Base-by-base conservation (phyloP, 2,113 vertebrate genomes). In the Mugil cephalus region DNA sequence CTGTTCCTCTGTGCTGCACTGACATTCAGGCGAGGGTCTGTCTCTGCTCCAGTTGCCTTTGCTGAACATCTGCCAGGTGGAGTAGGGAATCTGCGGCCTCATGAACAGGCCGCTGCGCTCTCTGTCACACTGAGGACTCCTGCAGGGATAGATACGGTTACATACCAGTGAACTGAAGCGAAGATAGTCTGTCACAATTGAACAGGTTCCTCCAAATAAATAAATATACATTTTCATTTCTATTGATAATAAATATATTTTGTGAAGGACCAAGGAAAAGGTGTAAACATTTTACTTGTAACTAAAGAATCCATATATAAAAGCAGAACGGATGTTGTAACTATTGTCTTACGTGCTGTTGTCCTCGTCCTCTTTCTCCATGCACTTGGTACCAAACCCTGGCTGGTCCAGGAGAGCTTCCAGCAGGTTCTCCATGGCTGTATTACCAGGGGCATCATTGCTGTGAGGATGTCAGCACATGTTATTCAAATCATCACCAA, bases 21-120 rank as follows among this genome's bases (percentile, higher is more conserved):
- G 87, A 46, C 97, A 98, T 0, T 81, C 80, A 0, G 96, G 96
- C 7, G 96, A 96, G 0, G 94, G 90, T 7, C 67, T 65, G 0
- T 88, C 83, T 1, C 0, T 19, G 0, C 92, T 96, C 96, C 95
- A 96, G 92, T 96, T 96, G 36, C 93, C 82, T 0, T 1, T 74
- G 77, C 0, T 75, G 82, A 96, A 85, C 14, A 81, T 82, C 47
- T 91, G 48, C 85, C 82, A 95, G 78, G 82, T 66, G 0, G 89
- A 74, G 0, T 15, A 59, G 0, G 93, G 24, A 0, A 86, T 14
- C 2, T 90, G 68, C 0, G 96, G 96, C 2, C 63, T 54, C 0
- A 19, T 74, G 81, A 96, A 96, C 8, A 13, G 9, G 1, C 67
- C 14, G 0, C 19, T 59, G 1, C 35, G 4, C 12, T 85, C 56